phyloP scores from a whole-genome alignment of 1,140 invertebrate genomes.

The Parasteatoda tepidariorum region DNA sequence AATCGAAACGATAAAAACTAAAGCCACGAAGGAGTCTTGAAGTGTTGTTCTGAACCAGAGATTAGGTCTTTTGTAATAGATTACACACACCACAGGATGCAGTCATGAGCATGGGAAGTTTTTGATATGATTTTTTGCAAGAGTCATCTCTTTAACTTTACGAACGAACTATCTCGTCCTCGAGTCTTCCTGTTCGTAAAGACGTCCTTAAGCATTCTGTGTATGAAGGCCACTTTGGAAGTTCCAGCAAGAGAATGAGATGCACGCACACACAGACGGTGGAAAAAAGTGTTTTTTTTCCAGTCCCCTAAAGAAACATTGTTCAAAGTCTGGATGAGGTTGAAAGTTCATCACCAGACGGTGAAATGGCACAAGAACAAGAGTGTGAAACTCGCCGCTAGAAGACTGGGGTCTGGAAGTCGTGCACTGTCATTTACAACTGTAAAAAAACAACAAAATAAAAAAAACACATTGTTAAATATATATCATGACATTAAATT shows the following conservation, averaged over 20 bases:
- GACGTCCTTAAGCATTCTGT: not conserved
- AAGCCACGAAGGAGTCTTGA: not conserved
- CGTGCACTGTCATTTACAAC: conserved; percentile 50
- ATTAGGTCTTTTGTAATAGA: not conserved
- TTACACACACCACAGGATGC: conserved; percentile 25
- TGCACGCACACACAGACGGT: too few species aligned
- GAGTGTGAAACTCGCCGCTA: conserved; percentile 50
- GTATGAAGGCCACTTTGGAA: conserved; percentile 43
- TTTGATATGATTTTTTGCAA: conserved; percentile 47
- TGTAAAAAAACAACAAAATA: too few species aligned
- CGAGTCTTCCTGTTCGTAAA: not conserved
- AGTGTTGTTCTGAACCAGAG: not conserved
- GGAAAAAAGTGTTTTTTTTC: too few species aligned
- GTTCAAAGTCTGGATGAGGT: not conserved
- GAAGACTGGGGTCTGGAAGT: conserved; percentile 37
- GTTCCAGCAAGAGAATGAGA: too few species aligned
- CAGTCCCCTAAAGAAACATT: not conserved
- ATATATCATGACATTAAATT: too few species aligned
- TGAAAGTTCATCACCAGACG: conserved; percentile 39
- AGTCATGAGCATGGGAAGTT: conserved; percentile 40
- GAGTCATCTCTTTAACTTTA: not conserved
- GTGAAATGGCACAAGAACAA: conserved; percentile 50
- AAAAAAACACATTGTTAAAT: too few species aligned
- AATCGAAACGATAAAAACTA: not conserved
- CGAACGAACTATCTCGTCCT: not conserved